Evolutionary conservation across 2,797 vertebrate genomes (phyloP), one percentile per base, ranked within the genome.

Genomic region (Catostomus latipinnis): DNA sequence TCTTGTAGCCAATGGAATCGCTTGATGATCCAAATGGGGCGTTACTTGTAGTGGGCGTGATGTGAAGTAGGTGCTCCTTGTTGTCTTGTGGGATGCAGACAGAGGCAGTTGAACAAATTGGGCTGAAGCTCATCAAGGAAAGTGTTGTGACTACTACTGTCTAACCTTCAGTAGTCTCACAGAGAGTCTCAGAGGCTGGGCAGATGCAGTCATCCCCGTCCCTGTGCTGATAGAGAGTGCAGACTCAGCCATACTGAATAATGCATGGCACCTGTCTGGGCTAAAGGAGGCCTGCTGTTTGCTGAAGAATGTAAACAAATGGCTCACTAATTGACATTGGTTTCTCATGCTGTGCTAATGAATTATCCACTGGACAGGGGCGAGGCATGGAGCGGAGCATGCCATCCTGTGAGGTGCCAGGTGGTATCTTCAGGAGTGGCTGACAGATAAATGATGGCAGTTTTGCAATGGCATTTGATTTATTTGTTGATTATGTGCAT

Each of bases 301-400:
- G 69, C 87, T 75, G 78, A 86, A 85, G 81, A 84, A 34, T 34
- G 34, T 34, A 34, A 86, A 81, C 89, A 90, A 81, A 81, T 83
- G 86, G 73, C 81, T 85, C 80, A 82, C 89, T 92, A 91, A 93
- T 92, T 92, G 91, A 90, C 89, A 90, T 89, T 88, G 84, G 79
- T 88, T 93, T 90, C 89, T 90, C 90, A 91, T 85, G 87, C 89
- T 87, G 91, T 69, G 90, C 87, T 76, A 92, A 91, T 93, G 76
- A 91, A 92, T 90, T 87, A 93, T 91, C 88, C 82, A 93, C 87
- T 76, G 82, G 60, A 60, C 74, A 66, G 8, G 81, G 84, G 82
- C 80, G 63, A 75, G 48, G 83, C 77, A 14, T 7, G 8, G 62
- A 12, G 43, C 52, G 74, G 62, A 12, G 43, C 52, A 74, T 80